Conservation (phyloP, 2,797 vertebrate genomes). For the Phalanger gymnotis region DNA sequence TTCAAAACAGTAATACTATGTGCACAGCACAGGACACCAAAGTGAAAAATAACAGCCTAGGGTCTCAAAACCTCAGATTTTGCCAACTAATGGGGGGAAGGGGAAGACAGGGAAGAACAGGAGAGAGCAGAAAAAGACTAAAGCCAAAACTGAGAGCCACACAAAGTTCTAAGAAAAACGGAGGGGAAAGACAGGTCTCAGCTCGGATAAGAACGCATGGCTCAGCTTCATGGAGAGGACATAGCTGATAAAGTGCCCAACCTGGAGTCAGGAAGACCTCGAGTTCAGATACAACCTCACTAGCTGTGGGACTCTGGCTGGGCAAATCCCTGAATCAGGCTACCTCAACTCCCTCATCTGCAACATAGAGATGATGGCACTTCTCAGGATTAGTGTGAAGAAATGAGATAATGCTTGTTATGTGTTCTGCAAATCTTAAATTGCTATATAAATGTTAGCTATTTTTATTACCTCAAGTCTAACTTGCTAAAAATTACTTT, state of each 20-base stretch:
- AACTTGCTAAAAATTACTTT: not conserved
- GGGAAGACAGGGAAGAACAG: not conserved
- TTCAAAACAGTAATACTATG: not conserved
- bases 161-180: not conserved
- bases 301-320: not conserved
- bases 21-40: not conserved
- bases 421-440: not conserved
- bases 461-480: not conserved
- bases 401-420: not conserved
- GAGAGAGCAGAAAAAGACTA: not conserved
- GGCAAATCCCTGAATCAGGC: not conserved
- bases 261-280: conserved; percentile 1
- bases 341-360: conserved; percentile 32
- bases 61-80: not conserved
- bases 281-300: conserved; percentile 17
- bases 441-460: not conserved
- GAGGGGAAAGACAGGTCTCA: not conserved
- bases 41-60: not conserved
- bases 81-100: not conserved
- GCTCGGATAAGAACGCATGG: not conserved
- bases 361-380: conserved; percentile 31
- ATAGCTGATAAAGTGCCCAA: not conserved
- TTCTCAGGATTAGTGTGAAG: not conserved
- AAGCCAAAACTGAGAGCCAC: not conserved
- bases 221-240: not conserved